Percentiles rank a stretch among this genome's conserved stretches.
phyloP scores from a whole-genome alignment of 2,113 vertebrate species.

The Myrmecophaga tridactyla region DNA sequence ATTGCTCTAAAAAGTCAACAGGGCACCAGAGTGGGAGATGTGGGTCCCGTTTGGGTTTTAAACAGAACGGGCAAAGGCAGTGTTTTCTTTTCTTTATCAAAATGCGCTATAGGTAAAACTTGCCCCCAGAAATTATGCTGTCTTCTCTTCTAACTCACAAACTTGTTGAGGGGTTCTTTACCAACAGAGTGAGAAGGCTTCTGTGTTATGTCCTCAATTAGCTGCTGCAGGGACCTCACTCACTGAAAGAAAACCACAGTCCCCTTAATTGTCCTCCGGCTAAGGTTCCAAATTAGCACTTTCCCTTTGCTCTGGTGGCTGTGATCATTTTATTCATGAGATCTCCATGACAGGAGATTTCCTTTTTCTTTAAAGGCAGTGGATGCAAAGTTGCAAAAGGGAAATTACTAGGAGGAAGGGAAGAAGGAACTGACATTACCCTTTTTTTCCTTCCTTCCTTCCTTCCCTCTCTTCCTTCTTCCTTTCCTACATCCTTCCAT shows the following conservation, averaged over 20 bases:
- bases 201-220: background rate
- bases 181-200: background rate
- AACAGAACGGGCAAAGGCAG: background rate
- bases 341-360: background rate
- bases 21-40: background rate
- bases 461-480: too few relatives aligned
- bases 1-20: conserved; percentile 58
- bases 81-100: background rate
- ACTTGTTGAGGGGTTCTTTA: background rate
- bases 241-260: background rate
- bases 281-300: background rate
- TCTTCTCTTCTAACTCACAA: background rate
- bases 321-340: conserved; percentile 56
- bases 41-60: background rate
- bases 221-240: background rate
- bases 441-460: background rate
- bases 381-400: conserved; percentile 54
- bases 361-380: conserved; percentile 61
- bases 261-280: background rate
- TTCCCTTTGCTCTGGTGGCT: conserved; percentile 43
- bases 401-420: conserved; percentile 58
- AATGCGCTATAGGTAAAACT: background rate
- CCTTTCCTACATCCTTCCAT: too few relatives aligned
- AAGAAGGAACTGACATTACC: conserved; percentile 38
- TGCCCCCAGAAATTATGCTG: rapidly evolving